These are phyloP conservation scores for Mobula hypostoma DNA, from an alignment of 2,113 vertebrate species.

Conservation along the genomic window DNA sequence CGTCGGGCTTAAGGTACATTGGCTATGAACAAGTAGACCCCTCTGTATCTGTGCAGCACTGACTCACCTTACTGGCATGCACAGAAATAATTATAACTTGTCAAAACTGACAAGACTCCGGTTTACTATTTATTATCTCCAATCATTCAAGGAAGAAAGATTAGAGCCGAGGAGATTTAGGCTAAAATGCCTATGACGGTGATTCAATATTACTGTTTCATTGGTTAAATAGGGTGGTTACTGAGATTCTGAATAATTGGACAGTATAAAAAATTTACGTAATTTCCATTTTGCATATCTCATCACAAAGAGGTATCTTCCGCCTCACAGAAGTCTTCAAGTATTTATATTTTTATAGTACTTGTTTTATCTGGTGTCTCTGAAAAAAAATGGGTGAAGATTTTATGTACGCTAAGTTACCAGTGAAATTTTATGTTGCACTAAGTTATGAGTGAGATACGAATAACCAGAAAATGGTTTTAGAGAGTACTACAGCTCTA, in stretches of 20 bases:
- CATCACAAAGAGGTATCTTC: background rate
- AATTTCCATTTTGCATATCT: background rate
- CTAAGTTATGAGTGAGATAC: background rate
- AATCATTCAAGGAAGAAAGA: background rate
- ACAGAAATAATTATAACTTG: slow-evolving; percentile 29
- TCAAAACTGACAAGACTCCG: background rate
- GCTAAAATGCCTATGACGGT: background rate
- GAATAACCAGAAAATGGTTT: background rate
- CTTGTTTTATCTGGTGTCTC: background rate
- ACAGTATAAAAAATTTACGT: background rate
- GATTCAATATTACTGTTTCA: background rate
- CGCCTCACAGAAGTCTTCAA: background rate
- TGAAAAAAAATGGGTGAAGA: background rate
- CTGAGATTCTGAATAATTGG: background rate
- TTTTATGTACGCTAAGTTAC: background rate
- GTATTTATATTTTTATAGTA: background rate
- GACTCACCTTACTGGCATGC: slow-evolving; percentile 15
- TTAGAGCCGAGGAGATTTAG: background rate
- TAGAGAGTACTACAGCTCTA: background rate
- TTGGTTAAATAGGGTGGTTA: background rate
- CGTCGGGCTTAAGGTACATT: background rate
- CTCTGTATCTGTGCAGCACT: background rate
- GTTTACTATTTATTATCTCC: background rate
- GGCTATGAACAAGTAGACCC: background rate
- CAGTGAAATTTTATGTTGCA: background rate